Conservation (phyloP, 2,113 vertebrate genomes). For the Nanorana parkeri region DNA sequence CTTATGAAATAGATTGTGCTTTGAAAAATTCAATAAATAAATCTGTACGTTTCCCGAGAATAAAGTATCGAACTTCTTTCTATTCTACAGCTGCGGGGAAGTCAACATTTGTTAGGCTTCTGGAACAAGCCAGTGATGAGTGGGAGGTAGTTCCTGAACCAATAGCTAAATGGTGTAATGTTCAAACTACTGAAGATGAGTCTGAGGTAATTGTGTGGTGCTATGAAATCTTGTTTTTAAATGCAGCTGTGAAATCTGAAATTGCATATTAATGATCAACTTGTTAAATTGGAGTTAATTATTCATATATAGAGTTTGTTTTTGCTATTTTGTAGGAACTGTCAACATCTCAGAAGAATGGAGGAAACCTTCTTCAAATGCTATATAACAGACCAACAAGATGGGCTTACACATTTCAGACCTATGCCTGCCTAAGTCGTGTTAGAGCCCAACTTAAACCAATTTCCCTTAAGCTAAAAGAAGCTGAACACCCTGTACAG, state of each 20-base stretch:
- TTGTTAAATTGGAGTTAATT: neutral
- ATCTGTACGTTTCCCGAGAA: neutral
- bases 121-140: constrained; percentile 72
- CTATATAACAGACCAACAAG: constrained; percentile 76
- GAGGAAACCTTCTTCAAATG: constrained; percentile 81
- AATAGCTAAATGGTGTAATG: constrained; percentile 80
- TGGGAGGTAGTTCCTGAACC: constrained; percentile 80
- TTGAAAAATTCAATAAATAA: neutral
- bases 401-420: constrained; percentile 79
- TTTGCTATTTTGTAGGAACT: constrained; percentile 67
- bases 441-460: constrained; percentile 70
- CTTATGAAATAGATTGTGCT: neutral
- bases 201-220: constrained; percentile 61
- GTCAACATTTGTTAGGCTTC: constrained; percentile 74
- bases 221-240: no score
- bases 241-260: neutral
- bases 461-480: constrained; percentile 61
- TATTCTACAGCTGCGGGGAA: constrained; percentile 72
- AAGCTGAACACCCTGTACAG: constrained; percentile 73
- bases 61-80: neutral
- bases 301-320: neutral
- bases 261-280: no score
- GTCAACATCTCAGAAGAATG: constrained; percentile 78
- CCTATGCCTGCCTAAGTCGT: constrained; percentile 70
- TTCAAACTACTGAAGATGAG: constrained; percentile 70